Base-by-base conservation (phyloP, 2,888 invertebrate species). In the Brachylomia viminalis region DNA sequence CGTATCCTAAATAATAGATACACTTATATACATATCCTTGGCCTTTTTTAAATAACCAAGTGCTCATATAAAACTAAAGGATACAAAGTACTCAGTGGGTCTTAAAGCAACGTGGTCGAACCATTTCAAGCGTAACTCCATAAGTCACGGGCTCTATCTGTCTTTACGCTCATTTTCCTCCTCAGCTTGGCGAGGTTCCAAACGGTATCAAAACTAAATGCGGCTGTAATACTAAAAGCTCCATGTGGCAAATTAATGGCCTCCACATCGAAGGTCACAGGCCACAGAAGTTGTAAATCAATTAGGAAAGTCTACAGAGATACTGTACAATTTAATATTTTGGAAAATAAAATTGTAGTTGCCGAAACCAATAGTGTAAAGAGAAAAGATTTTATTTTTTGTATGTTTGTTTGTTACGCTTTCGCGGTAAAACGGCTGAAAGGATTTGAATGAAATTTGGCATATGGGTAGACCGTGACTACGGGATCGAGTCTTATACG, bases 81-180 rank as follows among this genome's bases (percentile, higher is more conserved):
- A 59, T 71, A 42, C 47, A 23, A 72, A 47, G 17, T 67, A 66
- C 61, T 70, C 58, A 47, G n/a, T 11, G 20, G 73, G 45, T 66
- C 56, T 56, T 74, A 79, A 58, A 71, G 58, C 64, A 61, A 27
- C 73, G 73, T 72, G 80, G 65, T 69, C 77, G 71, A 79, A 82
- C 27, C 77, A 80, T 77, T 80, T 64, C 47, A 72, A 80, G 80
- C 77, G 80, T 64, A 75, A 80, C 84, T 64, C 83, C 58, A 84
- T 84, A 84, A 83, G 77, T 83, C 84, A 83, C 74, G 0, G 54
- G 71, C 67, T 83, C 80, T 83, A 84, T 83, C 84, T 83, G 80
- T 80, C 83, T 84, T 83, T 80, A 84, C 84, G 83, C 80, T 80
- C 77, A 83, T 83, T 83, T 84, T 84, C 80, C 84, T 65, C 58